Evolutionary conservation across 2,113 vertebrate species (phyloP).

Genomic region (Pristiophorus japonicus): DNA sequence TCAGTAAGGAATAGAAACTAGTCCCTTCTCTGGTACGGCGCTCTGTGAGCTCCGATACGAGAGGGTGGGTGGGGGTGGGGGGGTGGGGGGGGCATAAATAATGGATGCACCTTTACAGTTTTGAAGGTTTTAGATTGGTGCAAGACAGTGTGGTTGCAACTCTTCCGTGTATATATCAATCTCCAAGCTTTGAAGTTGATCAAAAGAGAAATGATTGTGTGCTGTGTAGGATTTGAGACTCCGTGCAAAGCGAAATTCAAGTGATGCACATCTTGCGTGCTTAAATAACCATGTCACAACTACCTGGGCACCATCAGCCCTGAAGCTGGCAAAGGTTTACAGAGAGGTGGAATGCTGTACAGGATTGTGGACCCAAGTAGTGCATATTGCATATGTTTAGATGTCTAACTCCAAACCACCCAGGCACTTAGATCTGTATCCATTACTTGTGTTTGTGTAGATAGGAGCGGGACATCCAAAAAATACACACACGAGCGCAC

Average conservation of each 20-base stretch:
- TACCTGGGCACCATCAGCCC: not conserved
- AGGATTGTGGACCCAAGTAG: not conserved
- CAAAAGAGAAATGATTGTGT: not conserved
- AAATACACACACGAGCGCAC: not conserved
- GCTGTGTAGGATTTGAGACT: not conserved
- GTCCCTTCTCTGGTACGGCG: not conserved
- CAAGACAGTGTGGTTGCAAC: not conserved
- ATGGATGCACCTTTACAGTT: not conserved
- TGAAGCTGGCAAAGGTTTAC: not conserved
- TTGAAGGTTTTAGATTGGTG: not conserved
- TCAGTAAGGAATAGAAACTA: not conserved
- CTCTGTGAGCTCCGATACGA: not conserved
- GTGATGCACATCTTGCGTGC: not conserved
- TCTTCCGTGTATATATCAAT: not conserved
- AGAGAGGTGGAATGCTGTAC: not conserved
- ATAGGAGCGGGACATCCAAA: not conserved
- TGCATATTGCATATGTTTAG: not conserved
- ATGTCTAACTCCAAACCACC: slow-evolving; percentile 16
- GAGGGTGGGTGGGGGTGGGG: too few species aligned
- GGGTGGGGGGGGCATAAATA: not conserved
- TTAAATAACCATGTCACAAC: not conserved
- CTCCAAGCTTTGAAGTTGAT: not conserved
- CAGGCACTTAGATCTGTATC: slow-evolving; percentile 20
- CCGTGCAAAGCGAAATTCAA: not conserved
- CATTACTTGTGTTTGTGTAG: slow-evolving; percentile 29